Base-by-base conservation (phyloP, 2,797 vertebrate genomes). In the Rhinoraja longicauda region DNA sequence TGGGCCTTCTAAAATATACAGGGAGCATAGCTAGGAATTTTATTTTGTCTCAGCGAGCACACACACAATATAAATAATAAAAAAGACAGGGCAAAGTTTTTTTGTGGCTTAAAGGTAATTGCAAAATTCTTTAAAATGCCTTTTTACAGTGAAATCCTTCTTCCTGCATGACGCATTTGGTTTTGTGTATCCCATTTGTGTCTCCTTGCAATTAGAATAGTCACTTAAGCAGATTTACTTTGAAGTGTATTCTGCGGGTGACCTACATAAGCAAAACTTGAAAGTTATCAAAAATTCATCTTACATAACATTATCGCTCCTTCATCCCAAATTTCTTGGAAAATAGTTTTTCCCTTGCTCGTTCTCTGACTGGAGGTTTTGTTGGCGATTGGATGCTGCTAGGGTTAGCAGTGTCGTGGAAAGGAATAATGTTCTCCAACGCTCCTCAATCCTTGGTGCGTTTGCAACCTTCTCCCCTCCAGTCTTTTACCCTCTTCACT, bases 1-100 rank as follows among this genome's bases (percentile, higher is more conserved):
- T 97, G 96, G 96, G 96, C 97, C 59, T 96, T 96, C 96, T 96
- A 96, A 96, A 97, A 96, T 95, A 96, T 96, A 96, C 95, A 96
- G 96, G 94, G 95, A 95, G 95, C 94, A 95, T 94, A 94, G 94
- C 94, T 95, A 94, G 91, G 94, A 90, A 93, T 94, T 95, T 94
- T 82, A 93, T 95, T 93, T 94, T 59, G 36, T 24, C 67, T 36
- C 59, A 79, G 79, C 32, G 84, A 81, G 78, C 8, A 62, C 62
- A 45, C n/a, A 36, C 39, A 57, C 29, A 15, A 78, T 81, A 62
- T 78, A 86, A 93, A 93, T 93, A 75, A 93, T 93, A 91, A 93
- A 62, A 81, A 91, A 84, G 93, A 57, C 59, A 36, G 75, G 13
- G 93, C 79, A 75, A 78, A 88, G 59, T 84, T 86, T 29, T 86